Evolutionary conservation across 2,113 vertebrate genomes (phyloP), one percentile per base, ranked within the genome.

Genomic region (Proterorhinus semilunaris): DNA sequence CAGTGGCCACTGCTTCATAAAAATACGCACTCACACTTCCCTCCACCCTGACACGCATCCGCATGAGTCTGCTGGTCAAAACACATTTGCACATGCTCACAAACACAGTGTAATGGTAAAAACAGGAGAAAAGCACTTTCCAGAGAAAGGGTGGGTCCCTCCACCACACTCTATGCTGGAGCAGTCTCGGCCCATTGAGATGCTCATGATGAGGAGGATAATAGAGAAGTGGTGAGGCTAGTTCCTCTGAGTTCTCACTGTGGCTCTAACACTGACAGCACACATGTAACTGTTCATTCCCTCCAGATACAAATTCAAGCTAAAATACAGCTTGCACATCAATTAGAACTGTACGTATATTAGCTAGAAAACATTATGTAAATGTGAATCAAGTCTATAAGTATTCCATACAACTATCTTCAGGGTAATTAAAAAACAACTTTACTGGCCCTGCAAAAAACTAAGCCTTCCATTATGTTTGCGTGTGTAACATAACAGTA

Each of bases 141-240:
- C 88, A 87, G 81, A 83, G 86, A 84, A 84, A 87, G 90, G 90
- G 90, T 86, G 87, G 83, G 80, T 85, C 87, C 87, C 79, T 59
- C 9, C 61, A 81, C 74, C 61, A 11, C 77, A 68, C 80, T 76
- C 54, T 75, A 63, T 71, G 78, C 71, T 72, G 68, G 81, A 73
- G 69, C 80, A 72, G 81, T 88, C 75, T 76, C 75, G 50, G 69
- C 58, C 76, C 70, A 72, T 67, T 86, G 78, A 84, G 71, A 72
- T 76, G 54, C 67, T 85, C 82, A 85, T 86, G 80, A 74, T 87
- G 74, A 72, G 64, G 65, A 79, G 76, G 85, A 74, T 84, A 78
- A 86, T 75, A 75, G 84, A 84, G 80, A 55, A 55, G 86, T 83
- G 76, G 83, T 79, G 78, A 68, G 70, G 68, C 81, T 81, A 77